Conservation (phyloP, 64 coral and sea anemone species). For the Cladopsammia gracilis region DNA sequence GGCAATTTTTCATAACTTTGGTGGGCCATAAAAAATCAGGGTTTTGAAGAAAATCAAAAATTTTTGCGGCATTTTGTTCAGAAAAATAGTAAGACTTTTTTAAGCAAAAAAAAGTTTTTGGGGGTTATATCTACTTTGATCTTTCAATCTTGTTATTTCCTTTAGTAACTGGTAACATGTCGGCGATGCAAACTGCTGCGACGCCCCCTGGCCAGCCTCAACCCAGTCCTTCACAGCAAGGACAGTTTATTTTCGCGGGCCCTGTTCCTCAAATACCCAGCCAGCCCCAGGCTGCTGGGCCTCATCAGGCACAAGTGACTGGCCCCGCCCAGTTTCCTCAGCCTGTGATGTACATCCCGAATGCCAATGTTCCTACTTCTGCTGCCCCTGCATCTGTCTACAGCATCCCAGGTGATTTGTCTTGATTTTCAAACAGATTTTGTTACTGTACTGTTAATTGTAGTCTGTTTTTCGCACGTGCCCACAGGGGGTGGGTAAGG, state of each 20-base stretch:
- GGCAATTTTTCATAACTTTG: too few relatives aligned
- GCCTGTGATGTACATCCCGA: conserved; percentile 22
- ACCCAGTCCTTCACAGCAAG: conserved; percentile 50
- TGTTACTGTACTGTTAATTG: too few relatives aligned
- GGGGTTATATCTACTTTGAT: not conserved
- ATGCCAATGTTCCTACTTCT: conserved; percentile 26
- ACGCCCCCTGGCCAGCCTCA: conserved; percentile 46
- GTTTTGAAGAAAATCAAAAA: too few relatives aligned
- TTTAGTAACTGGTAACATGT: conserved; percentile 30
- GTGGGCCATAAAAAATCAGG: too few relatives aligned
- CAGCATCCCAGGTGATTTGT: not conserved
- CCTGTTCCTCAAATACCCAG: conserved; percentile 6
- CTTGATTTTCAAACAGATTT: too few relatives aligned
- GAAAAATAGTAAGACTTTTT: too few relatives aligned
- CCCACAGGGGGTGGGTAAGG: too few relatives aligned
- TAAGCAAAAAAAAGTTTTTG: too few relatives aligned
- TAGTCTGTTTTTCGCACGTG: too few relatives aligned
- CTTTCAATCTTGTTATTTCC: not conserved
- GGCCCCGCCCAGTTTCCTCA: conserved; percentile 12
- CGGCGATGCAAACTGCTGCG: conserved; percentile 11
- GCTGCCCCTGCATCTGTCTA: not conserved
- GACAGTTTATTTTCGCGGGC: conserved; percentile 43
- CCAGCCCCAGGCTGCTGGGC: conserved; percentile 18
- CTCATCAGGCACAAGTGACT: conserved; percentile 23
- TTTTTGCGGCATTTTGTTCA: too few relatives aligned